These are phyloP conservation scores for Phocoena sinus DNA, from an alignment of 2,113 vertebrate genomes.

Conservation along the genomic window DNA sequence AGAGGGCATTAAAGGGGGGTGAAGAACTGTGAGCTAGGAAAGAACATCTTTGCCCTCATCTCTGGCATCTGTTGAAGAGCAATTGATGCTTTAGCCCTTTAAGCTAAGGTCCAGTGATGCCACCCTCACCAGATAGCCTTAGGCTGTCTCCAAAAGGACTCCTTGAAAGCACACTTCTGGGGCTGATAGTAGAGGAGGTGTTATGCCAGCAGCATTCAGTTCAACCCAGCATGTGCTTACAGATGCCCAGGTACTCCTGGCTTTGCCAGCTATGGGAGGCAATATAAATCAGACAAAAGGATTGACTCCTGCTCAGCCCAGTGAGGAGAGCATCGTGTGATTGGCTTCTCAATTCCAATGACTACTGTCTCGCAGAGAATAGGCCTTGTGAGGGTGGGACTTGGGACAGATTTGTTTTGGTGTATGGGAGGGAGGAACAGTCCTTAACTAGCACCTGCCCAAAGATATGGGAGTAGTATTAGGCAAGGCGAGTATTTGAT, in stretches of 20 bases:
- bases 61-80: neutral
- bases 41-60: neutral
- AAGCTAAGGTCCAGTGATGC: neutral
- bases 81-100: neutral
- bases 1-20: neutral
- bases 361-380: neutral
- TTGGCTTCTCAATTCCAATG: neutral
- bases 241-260: neutral
- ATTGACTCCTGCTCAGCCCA: neutral
- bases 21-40: neutral
- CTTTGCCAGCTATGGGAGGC: neutral
- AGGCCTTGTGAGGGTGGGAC: neutral
- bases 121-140: no score
- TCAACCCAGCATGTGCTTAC: neutral
- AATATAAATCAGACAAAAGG: neutral
- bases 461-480: neutral
- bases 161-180: neutral
- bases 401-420: neutral
- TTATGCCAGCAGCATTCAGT: neutral
- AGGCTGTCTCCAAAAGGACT: neutral
- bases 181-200: neutral
- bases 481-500: neutral
- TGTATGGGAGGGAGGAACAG: neutral
- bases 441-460: neutral
- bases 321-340: neutral